These are phyloP conservation scores for Podiceps cristatus DNA, from an alignment of 2,113 vertebrate species.

Conservation along the genomic window DNA sequence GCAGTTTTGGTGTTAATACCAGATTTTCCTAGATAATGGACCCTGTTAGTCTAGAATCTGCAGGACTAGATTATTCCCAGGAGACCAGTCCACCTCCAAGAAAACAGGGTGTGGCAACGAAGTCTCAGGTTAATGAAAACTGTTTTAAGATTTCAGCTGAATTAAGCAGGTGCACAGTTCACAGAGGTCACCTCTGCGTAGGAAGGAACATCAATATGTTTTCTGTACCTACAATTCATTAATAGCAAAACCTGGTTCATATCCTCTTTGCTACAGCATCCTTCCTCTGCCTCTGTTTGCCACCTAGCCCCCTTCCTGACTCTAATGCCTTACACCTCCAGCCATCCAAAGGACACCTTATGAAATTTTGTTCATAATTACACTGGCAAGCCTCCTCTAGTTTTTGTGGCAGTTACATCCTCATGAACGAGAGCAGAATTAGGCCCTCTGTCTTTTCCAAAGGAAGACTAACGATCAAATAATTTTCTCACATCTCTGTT, in stretches of 20 bases:
- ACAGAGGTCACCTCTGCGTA: neutral
- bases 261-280: neutral
- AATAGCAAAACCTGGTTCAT: slow-evolving; percentile 8
- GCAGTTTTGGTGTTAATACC: neutral
- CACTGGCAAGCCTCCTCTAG: neutral
- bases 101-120: neutral
- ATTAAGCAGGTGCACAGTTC: neutral
- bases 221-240: slow-evolving; percentile 33
- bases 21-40: neutral
- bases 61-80: neutral
- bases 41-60: neutral
- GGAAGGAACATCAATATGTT: neutral
- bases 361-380: neutral
- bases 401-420: neutral
- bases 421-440: slow-evolving; percentile 33
- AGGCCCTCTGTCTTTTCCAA: slow-evolving; percentile 55
- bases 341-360: neutral
- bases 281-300: neutral
- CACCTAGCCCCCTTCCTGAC: neutral
- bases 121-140: slow-evolving; percentile 6
- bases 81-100: neutral
- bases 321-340: neutral
- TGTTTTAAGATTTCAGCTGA: slow-evolving; percentile 1
- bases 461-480: slow-evolving; percentile 77
- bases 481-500: slow-evolving; percentile 84